Evolutionary conservation across 2,113 vertebrate genomes (phyloP).

Genomic region (Chaenocephalus aceratus): DNA sequence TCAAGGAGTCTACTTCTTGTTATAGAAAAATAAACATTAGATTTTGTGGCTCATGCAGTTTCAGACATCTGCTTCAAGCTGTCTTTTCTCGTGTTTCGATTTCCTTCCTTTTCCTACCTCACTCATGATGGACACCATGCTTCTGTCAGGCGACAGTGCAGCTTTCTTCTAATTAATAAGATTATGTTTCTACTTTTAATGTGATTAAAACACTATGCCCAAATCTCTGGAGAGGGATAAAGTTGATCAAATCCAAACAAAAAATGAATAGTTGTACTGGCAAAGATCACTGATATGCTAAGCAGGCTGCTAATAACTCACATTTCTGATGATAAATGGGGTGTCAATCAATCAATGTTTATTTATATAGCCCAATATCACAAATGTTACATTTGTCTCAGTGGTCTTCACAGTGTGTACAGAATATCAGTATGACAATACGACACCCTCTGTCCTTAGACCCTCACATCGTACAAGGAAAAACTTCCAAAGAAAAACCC

Average conservation of each 20-base stretch:
- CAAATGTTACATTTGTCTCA: too few relatives aligned
- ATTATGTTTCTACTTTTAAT: constrained; percentile 21
- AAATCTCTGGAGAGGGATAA: neutral
- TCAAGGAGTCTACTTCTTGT: neutral
- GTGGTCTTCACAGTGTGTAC: too few relatives aligned
- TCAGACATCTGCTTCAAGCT: constrained; percentile 13
- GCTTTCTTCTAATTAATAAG: constrained; percentile 25
- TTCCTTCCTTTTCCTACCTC: constrained; percentile 11
- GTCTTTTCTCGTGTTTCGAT: constrained; percentile 17
- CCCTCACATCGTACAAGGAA: too few relatives aligned
- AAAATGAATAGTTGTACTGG: neutral
- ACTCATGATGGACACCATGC: neutral
- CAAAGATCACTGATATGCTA: too few relatives aligned
- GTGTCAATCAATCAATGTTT: too few relatives aligned
- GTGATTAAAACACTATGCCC: neutral
- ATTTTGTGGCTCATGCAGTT: constrained; percentile 7
- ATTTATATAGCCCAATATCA: too few relatives aligned
- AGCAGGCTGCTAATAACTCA: too few relatives aligned
- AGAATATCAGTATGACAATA: too few relatives aligned
- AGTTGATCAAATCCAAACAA: neutral
- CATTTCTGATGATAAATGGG: too few relatives aligned
- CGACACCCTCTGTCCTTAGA: too few relatives aligned
- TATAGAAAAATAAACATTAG: constrained; percentile 25
- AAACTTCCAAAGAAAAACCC: too few relatives aligned
- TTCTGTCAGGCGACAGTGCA: constrained; percentile 6